Conservation (phyloP, 1,140 invertebrate genomes). For the Calosoma granatense region DNA sequence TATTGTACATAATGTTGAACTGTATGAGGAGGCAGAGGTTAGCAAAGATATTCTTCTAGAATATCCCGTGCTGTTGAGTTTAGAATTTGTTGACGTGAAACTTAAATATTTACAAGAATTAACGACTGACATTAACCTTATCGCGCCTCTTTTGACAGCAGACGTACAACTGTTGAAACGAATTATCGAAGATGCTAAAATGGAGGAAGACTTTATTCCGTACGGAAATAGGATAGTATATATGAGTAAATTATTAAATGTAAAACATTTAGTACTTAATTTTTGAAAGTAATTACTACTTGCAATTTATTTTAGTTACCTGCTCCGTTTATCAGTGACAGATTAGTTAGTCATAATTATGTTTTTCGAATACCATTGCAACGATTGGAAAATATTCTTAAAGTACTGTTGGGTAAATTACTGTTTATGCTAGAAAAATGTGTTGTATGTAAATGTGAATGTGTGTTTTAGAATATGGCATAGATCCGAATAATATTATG, state of each 20-base stretch:
- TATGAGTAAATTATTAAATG: background rate
- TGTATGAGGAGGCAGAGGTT: conserved; percentile 18
- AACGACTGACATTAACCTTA: conserved; percentile 16
- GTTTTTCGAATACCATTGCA: background rate
- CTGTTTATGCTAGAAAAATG: conserved; percentile 18
- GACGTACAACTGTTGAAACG: conserved; percentile 13
- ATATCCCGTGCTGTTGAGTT: conserved; percentile 23
- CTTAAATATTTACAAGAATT: conserved; percentile 20
- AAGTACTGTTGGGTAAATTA: conserved; percentile 17
- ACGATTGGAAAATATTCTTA: conserved; percentile 10
- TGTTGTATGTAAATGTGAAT: conserved; percentile 12
- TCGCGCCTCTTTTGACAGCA: conserved; percentile 17
- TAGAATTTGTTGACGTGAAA: conserved; percentile 17
- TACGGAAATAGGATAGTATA: background rate
- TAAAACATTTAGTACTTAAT: background rate
- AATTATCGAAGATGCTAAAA: conserved; percentile 9
- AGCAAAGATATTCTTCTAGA: conserved; percentile 17
- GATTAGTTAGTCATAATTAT: background rate
- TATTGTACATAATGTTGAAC: conserved; percentile 20
- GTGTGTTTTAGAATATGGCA: conserved; percentile 30
- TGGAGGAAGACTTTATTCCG: background rate
- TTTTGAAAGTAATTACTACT: background rate
- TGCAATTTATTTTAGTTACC: background rate
- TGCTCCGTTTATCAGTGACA: background rate
- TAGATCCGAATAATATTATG: conserved; percentile 34